phyloP scores from a whole-genome alignment of 2,797 vertebrate species.

The Streptopelia turtur region DNA sequence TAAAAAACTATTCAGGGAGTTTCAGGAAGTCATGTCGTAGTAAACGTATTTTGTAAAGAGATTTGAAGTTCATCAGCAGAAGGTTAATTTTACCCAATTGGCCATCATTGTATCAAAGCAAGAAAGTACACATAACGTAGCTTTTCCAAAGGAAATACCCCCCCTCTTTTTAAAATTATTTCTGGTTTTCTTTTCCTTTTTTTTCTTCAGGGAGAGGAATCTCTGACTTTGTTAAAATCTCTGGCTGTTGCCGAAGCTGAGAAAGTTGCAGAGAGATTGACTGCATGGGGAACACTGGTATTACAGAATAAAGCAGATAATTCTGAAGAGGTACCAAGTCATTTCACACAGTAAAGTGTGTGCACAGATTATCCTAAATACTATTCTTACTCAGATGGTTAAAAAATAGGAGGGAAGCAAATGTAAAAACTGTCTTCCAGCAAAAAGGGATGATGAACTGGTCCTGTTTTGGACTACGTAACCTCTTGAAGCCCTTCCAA shows the following conservation, averaged over 20 bases:
- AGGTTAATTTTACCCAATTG: neutral
- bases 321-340: slow-evolving; percentile 82
- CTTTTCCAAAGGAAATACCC: neutral
- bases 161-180: neutral
- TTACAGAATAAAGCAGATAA: slow-evolving; percentile 83
- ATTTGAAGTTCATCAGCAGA: neutral
- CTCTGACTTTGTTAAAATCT: slow-evolving; percentile 82
- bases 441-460: neutral
- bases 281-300: slow-evolving; percentile 85
- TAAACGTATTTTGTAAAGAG: neutral
- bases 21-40: neutral
- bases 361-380: neutral
- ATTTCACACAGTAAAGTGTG: neutral
- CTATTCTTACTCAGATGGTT: neutral
- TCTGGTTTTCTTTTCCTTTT: neutral
- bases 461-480: neutral
- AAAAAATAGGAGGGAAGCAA: neutral
- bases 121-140: neutral
- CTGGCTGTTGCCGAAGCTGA: slow-evolving; percentile 80
- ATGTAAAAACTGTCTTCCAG: neutral
- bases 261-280: slow-evolving; percentile 84
- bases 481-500: neutral
- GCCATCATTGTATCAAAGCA: neutral
- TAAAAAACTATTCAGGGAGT: neutral
- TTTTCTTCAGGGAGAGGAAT: slow-evolving; percentile 82